Conservation (phyloP, 2,113 vertebrate genomes). For the Emydocephalus ijimae region DNA sequence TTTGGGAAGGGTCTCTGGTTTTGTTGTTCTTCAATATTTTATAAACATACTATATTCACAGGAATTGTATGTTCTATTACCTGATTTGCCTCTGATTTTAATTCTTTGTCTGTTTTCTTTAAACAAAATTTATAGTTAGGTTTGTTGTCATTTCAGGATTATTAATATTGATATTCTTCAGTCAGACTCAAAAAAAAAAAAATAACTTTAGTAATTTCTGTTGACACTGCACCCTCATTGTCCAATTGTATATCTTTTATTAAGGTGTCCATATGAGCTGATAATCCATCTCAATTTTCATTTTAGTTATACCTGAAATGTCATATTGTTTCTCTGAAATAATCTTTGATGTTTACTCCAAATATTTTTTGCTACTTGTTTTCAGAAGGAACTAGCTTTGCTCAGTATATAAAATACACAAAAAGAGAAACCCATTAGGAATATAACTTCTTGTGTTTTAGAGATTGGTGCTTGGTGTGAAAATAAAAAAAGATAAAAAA, state of each 20-base stretch:
- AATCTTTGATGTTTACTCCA: background rate
- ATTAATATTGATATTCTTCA: background rate
- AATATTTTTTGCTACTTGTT: background rate
- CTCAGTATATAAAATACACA: background rate
- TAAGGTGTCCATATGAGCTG: background rate
- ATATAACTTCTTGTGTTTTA: background rate
- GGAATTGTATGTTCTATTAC: background rate
- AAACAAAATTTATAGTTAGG: background rate
- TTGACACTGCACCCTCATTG: background rate
- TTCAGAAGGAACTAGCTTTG: background rate
- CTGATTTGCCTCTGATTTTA: background rate
- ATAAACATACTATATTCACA: background rate
- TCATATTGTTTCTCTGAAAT: background rate
- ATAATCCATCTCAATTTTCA: background rate
- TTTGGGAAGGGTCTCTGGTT: background rate
- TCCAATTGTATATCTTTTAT: background rate
- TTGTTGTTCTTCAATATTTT: background rate
- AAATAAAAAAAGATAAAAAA: background rate
- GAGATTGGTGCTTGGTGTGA: background rate
- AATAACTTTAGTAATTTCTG: background rate
- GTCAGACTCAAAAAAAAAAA: background rate
- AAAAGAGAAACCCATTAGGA: background rate
- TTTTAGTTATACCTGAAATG: background rate
- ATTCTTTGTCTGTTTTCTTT: background rate
- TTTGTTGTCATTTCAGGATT: background rate